These are phyloP conservation scores for Drosophila lini DNA, from an alignment of 1,140 invertebrate species.

Conservation along the genomic window DNA sequence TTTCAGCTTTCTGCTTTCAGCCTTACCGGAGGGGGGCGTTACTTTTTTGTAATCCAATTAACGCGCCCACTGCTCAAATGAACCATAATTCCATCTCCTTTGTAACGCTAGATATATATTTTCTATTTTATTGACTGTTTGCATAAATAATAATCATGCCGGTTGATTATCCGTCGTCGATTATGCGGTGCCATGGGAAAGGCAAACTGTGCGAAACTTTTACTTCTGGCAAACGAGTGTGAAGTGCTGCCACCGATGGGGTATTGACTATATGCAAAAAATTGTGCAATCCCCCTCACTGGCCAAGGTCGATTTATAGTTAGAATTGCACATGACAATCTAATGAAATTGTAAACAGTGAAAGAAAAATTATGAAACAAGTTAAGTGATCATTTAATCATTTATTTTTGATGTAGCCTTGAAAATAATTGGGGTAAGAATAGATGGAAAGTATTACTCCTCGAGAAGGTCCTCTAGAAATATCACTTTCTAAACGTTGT, in stretches of 20 bases:
- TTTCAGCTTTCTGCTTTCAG: slow-evolving; percentile 38
- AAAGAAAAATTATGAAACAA: not conserved
- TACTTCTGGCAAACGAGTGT: slow-evolving; percentile 66
- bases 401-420: not conserved
- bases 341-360: slow-evolving; percentile 6
- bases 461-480: not conserved
- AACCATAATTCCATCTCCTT: slow-evolving; percentile 55
- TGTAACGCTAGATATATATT: slow-evolving; percentile 27
- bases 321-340: slow-evolving; percentile 43
- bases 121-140: slow-evolving; percentile 59
- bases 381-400: not conserved
- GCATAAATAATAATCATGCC: slow-evolving; percentile 47
- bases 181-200: slow-evolving; percentile 26
- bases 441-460: not conserved
- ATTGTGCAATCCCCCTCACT: slow-evolving; percentile 32
- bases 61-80: slow-evolving; percentile 73
- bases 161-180: slow-evolving; percentile 8
- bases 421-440: not conserved
- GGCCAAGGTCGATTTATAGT: slow-evolving; percentile 48
- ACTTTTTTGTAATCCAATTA: slow-evolving; percentile 80
- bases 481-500: not conserved
- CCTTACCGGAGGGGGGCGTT: slow-evolving; percentile 49
- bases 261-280: slow-evolving; percentile 32
- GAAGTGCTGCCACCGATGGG: slow-evolving; percentile 35
- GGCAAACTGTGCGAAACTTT: slow-evolving; percentile 50